These are phyloP conservation scores for Drosophila percnosoma DNA, from an alignment of 2,888 invertebrate genomes.

Conservation along the genomic window DNA sequence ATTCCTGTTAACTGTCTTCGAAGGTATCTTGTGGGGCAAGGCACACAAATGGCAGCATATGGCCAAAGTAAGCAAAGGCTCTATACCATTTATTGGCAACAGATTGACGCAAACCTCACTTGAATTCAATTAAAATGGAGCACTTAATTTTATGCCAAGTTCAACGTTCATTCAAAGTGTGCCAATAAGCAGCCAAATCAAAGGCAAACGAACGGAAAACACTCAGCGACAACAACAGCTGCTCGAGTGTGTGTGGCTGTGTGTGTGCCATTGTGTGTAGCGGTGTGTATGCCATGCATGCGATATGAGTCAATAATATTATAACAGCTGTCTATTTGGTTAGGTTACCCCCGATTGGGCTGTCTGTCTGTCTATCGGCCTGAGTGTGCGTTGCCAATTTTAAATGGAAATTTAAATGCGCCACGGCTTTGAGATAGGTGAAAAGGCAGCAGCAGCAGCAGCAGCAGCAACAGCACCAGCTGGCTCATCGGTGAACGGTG, in stretches of 20 bases:
- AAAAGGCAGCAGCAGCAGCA: conserved; percentile 27
- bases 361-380: conserved; percentile 6
- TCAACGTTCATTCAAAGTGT: conserved; percentile 59
- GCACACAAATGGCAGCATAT: conserved; percentile 68
- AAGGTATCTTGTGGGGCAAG: conserved; percentile 11
- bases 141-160: conserved; percentile 78
- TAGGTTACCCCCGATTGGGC: conserved; percentile 28
- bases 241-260: conserved; percentile 30
- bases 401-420: conserved; percentile 71
- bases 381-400: conserved; percentile 51
- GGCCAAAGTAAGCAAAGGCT: conserved; percentile 37
- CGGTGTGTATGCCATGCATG: conserved; percentile 59
- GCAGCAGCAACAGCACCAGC: background rate
- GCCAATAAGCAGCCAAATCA: conserved; percentile 61
- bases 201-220: conserved; percentile 44
- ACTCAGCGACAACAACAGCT: conserved; percentile 49
- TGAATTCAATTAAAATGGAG: conserved; percentile 78
- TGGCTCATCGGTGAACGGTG: conserved; percentile 16
- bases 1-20: conserved; percentile 8
- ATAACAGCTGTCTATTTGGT: conserved; percentile 72
- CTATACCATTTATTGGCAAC: conserved; percentile 55
- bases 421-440: conserved; percentile 44
- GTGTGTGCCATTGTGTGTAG: conserved; percentile 26
- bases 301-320: conserved; percentile 79
- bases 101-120: conserved; percentile 43